These are phyloP conservation scores for Parascotia fuliginaria DNA, from an alignment of 2,888 invertebrate genomes.

Conservation along the genomic window DNA sequence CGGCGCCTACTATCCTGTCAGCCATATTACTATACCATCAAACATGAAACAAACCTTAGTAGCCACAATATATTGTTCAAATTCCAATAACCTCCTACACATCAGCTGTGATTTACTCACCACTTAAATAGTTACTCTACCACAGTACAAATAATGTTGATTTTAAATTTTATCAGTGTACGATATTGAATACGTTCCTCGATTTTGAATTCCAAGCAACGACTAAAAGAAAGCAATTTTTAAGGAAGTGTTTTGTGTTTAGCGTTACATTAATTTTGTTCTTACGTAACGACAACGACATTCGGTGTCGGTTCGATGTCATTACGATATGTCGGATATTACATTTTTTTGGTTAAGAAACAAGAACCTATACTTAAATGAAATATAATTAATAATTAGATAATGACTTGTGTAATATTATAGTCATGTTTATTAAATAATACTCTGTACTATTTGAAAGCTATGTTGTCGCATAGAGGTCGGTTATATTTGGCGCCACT, in stretches of 20 bases:
- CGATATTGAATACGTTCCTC: constrained; percentile 69
- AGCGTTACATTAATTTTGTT: constrained; percentile 63
- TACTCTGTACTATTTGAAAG: constrained; percentile 23
- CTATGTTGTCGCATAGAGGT: constrained; percentile 33
- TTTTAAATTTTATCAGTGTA: constrained; percentile 27
- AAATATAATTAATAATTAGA: constrained; percentile 36
- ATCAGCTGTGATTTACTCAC: constrained; percentile 57
- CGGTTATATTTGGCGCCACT: constrained; percentile 66
- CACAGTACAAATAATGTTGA: constrained; percentile 33
- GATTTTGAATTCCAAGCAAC: constrained; percentile 80
- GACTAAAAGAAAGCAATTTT: constrained; percentile 81
- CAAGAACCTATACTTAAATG: constrained; percentile 8
- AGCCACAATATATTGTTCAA: constrained; percentile 13
- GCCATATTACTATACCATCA: constrained; percentile 49
- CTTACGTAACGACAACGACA: constrained; percentile 52
- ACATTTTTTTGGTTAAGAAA: neutral
- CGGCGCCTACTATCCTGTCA: constrained; percentile 83
- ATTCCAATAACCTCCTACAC: constrained; percentile 20
- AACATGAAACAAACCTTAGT: constrained; percentile 45
- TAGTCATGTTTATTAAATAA: constrained; percentile 22
- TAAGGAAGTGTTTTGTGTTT: constrained; percentile 73
- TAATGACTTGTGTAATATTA: constrained; percentile 11
- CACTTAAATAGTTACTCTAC: constrained; percentile 53
- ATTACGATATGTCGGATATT: constrained; percentile 21
- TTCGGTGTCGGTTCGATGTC: constrained; percentile 13